Evolutionary conservation across 2,113 vertebrate species (phyloP).

Genomic region (Speoplatyrhinus poulsoni): DNA sequence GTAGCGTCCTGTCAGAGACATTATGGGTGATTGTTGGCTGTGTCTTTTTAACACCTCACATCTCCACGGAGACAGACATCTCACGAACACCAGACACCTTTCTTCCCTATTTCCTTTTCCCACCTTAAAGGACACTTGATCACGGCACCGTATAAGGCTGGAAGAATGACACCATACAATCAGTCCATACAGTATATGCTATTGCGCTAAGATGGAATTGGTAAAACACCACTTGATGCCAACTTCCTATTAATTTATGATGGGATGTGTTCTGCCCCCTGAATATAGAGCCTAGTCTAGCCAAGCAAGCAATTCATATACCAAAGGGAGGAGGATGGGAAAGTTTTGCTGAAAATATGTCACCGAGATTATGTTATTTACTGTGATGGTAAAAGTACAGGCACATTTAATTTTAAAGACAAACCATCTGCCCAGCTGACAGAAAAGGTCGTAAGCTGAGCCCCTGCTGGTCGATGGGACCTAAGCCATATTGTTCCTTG

Average conservation of each 20-base stretch:
- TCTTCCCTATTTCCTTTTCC: constrained; percentile 13
- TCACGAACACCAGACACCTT: constrained; percentile 53
- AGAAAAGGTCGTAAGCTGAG: constrained; percentile 26
- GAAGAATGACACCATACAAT: constrained; percentile 12
- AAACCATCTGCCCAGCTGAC: constrained; percentile 51
- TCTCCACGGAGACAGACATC: constrained; percentile 73
- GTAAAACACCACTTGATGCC: constrained; percentile 19
- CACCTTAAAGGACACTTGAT: neutral
- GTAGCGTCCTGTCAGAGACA: constrained; percentile 54
- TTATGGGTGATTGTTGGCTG: constrained; percentile 60
- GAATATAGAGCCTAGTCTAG: constrained; percentile 16
- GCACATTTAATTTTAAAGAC: constrained; percentile 1
- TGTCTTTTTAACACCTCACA: constrained; percentile 62
- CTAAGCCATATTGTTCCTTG: constrained; percentile 40
- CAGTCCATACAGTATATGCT: constrained; percentile 36
- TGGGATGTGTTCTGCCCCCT: constrained; percentile 22
- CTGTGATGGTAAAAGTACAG: constrained; percentile 12
- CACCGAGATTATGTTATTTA: constrained; percentile 14
- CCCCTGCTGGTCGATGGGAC: constrained; percentile 44
- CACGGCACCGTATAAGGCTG: neutral
- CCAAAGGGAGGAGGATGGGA: constrained; percentile 16
- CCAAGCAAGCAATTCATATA: constrained; percentile 6
- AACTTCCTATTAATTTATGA: constrained; percentile 26
- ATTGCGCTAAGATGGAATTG: constrained; percentile 35
- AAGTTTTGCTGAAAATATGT: constrained; percentile 22